phyloP scores from a whole-genome alignment of 2,888 invertebrate species.

The Pammene aurita region DNA sequence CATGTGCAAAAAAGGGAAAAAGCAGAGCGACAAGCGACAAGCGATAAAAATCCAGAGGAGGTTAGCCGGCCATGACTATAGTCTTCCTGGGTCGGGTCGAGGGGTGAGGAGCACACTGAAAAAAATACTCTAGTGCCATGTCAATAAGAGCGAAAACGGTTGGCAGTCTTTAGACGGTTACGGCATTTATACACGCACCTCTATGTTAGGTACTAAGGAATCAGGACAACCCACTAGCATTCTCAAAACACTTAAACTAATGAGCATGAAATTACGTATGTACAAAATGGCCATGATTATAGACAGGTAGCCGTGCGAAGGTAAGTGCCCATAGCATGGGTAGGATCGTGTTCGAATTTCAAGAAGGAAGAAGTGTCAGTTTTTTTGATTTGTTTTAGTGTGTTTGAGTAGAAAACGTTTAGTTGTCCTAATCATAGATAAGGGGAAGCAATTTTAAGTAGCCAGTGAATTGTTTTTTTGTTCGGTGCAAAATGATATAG shows the following conservation, averaged over 20 bases:
- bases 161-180: conserved; percentile 52
- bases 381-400: conserved; percentile 20
- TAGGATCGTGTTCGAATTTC: conserved; percentile 18
- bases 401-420: conserved; percentile 22
- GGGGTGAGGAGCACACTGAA: conserved; percentile 84
- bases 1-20: conserved; percentile 53
- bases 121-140: conserved; percentile 83
- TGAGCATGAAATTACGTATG: conserved; percentile 80
- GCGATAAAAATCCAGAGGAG: conserved; percentile 82
- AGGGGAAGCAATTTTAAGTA: conserved; percentile 21
- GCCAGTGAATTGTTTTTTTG: conserved; percentile 34
- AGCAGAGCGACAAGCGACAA: conserved; percentile 77
- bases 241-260: conserved; percentile 79
- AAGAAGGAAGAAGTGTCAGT: conserved; percentile 11
- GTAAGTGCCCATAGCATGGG: conserved; percentile 25
- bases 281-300: conserved; percentile 45
- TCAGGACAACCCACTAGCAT: conserved; percentile 77
- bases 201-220: conserved; percentile 46
- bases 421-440: conserved; percentile 23
- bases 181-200: conserved; percentile 27
- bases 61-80: conserved; percentile 80
- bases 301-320: conserved; percentile 38
- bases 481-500: conserved; percentile 33
- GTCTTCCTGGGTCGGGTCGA: conserved; percentile 83
- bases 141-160: conserved; percentile 77